Evolutionary conservation across 2,888 invertebrate genomes (phyloP).

Genomic region (Eilema depressum): DNA sequence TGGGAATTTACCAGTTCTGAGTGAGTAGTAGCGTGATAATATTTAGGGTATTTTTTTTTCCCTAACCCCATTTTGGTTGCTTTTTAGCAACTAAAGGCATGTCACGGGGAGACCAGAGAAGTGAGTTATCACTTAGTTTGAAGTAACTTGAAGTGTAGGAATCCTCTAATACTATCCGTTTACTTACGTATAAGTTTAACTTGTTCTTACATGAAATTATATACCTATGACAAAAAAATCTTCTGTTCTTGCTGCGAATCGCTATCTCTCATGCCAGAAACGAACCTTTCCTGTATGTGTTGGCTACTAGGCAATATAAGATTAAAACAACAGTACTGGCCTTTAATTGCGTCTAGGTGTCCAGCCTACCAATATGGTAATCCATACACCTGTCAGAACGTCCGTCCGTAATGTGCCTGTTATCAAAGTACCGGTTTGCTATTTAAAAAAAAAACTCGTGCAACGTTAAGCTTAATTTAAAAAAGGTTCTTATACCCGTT

Average conservation of each 20-base stretch:
- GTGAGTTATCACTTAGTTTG: too few relatives aligned
- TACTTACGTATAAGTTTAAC: too few relatives aligned
- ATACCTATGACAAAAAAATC: too few relatives aligned
- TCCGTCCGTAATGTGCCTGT: slow-evolving; percentile 29
- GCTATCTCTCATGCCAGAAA: slow-evolving; percentile 42
- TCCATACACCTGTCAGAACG: slow-evolving; percentile 57
- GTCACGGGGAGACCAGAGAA: too few relatives aligned
- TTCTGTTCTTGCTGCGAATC: slow-evolving; percentile 22
- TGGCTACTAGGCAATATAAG: slow-evolving; percentile 59
- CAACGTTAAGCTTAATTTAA: background rate
- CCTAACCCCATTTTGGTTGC: too few relatives aligned
- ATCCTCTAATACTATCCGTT: too few relatives aligned
- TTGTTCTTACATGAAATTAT: too few relatives aligned
- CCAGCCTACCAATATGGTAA: slow-evolving; percentile 59
- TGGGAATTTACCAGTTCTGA: too few relatives aligned
- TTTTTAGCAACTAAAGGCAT: too few relatives aligned
- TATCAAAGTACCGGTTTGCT: slow-evolving; percentile 40
- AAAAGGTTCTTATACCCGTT: background rate
- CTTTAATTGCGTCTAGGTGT: slow-evolving; percentile 69
- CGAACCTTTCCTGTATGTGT: slow-evolving; percentile 36
- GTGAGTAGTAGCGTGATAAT: too few relatives aligned
- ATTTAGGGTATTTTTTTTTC: too few relatives aligned
- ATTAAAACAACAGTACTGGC: slow-evolving; percentile 60
- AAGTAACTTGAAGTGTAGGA: too few relatives aligned
- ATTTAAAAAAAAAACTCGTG: slow-evolving; percentile 15